These are phyloP conservation scores for Sinocyclocheilus grahami DNA, from an alignment of 2,113 vertebrate genomes.

Conservation along the genomic window DNA sequence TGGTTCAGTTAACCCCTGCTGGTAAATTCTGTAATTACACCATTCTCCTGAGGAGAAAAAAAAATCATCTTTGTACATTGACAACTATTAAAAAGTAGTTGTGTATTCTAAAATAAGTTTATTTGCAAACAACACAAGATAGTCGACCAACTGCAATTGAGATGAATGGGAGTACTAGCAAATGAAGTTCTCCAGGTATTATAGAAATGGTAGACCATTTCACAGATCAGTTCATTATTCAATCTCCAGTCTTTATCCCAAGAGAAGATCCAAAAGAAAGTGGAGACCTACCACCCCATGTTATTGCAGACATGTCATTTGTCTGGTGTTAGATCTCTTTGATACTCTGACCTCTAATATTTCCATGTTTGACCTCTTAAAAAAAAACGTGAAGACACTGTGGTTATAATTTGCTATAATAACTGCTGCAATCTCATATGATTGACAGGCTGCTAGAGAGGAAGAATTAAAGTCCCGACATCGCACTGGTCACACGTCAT, in stretches of 20 bases:
- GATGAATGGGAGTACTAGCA: neutral
- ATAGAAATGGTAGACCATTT: constrained; percentile 24
- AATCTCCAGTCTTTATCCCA: constrained; percentile 19
- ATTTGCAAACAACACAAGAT: neutral
- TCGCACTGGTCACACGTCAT: no score
- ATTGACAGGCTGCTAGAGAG: neutral
- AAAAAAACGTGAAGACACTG: constrained; percentile 29
- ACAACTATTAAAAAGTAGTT: neutral
- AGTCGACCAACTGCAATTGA: neutral
- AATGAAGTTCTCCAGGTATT: neutral
- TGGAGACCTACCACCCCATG: constrained; percentile 54
- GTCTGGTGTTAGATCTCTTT: constrained; percentile 55
- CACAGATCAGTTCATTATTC: constrained; percentile 39
- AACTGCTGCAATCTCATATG: neutral
- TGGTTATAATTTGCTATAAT: no score
- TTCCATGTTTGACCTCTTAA: constrained; percentile 59
- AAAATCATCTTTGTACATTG: neutral
- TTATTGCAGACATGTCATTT: constrained; percentile 62
- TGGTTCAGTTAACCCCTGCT: neutral
- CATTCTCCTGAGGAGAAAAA: neutral
- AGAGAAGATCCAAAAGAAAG: constrained; percentile 39
- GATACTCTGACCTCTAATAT: constrained; percentile 62
- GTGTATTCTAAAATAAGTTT: neutral
- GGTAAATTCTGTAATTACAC: neutral
- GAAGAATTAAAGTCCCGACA: neutral